Percentiles rank a stretch among this genome's conserved stretches.
Conservation (phyloP, 2,113 vertebrate species). For the Corvus hawaiiensis region DNA sequence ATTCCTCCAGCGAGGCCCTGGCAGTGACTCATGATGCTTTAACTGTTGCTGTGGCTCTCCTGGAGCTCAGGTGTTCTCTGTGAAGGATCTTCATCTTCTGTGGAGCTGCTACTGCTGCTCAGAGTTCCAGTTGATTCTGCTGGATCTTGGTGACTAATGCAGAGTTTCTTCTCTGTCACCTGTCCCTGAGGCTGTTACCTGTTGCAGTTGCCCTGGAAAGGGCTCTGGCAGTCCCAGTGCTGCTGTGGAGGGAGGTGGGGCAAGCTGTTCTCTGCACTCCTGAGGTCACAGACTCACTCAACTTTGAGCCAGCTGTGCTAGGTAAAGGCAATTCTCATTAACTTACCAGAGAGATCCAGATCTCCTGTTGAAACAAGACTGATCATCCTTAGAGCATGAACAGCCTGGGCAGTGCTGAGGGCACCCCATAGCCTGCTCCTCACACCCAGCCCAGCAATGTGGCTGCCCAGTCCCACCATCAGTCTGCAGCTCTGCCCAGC, state of each 20-base stretch:
- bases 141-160: not conserved
- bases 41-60: not conserved
- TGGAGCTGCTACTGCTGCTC: not conserved
- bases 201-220: not conserved
- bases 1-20: not conserved
- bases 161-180: not conserved
- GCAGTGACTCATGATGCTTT: not conserved
- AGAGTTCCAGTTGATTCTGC: not conserved
- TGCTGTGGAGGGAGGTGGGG: fast-evolving
- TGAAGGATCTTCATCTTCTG: not conserved
- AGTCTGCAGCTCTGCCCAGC: not conserved
- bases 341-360: not conserved
- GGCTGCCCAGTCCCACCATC: not conserved
- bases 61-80: not conserved
- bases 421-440: not conserved
- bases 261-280: not conserved
- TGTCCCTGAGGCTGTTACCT: not conserved
- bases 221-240: not conserved
- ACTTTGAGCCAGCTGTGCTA: fast-evolving
- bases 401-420: not conserved
- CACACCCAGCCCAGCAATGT: not conserved
- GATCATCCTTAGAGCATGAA: not conserved
- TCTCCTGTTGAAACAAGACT: not conserved
- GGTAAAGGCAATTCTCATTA: not conserved
- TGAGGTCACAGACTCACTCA: not conserved